Conservation (phyloP, 1,140 invertebrate genomes). For the Bombus sylvicola region DNA sequence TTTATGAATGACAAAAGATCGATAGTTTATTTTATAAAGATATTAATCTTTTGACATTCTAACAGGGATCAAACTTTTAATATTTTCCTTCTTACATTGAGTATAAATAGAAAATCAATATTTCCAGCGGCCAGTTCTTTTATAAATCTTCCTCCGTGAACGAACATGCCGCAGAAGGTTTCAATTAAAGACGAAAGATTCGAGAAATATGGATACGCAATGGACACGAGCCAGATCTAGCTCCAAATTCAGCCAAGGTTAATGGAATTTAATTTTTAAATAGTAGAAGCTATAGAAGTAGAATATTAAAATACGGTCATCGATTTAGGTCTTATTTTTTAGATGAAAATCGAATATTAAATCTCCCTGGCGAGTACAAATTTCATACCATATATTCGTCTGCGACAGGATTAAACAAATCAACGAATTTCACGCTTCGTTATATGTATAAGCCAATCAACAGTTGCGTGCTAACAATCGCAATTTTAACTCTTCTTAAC, state of each 20-base stretch:
- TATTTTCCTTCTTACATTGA: constrained; percentile 8
- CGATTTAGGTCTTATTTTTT: not conserved
- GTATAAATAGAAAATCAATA: constrained; percentile 46
- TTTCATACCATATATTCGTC: not conserved
- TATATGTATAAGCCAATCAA: not conserved
- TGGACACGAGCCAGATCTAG: not conserved
- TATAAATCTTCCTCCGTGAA: not conserved
- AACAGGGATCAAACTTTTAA: constrained; percentile 11
- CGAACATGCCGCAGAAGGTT: not conserved
- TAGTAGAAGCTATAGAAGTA: no score
- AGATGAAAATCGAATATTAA: not conserved
- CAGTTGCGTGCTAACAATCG: not conserved
- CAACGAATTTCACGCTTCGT: not conserved
- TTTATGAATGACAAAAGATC: constrained; percentile 8
- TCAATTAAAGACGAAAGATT: not conserved
- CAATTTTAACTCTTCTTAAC: not conserved
- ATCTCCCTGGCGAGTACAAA: not conserved
- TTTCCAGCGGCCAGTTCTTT: not conserved
- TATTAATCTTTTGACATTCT: constrained; percentile 7
- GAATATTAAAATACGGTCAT: not conserved
- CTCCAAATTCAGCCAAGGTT: not conserved
- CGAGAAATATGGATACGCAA: not conserved
- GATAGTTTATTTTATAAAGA: not conserved
- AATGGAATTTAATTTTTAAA: constrained; percentile 2
- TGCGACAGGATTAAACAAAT: not conserved